Conservation (phyloP, 2,113 vertebrate genomes). For the Antennarius striatus region DNA sequence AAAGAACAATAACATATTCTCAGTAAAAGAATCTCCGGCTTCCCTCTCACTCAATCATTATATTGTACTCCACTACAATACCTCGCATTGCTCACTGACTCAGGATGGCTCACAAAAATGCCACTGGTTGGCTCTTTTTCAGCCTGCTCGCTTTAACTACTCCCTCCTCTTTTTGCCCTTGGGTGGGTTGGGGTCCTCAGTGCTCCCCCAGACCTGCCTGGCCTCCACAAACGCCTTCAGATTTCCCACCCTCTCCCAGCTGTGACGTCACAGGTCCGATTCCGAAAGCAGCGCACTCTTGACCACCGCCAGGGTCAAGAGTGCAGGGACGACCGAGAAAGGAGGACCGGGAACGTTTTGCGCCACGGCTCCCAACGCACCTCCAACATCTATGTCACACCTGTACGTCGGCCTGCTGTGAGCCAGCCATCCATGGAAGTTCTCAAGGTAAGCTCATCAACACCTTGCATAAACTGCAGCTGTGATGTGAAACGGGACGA, state of each 20-base stretch:
- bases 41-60: slow-evolving; percentile 45
- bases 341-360: slow-evolving; percentile 77
- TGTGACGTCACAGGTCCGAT: slow-evolving; percentile 86
- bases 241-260: slow-evolving; percentile 79
- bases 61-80: slow-evolving; percentile 60
- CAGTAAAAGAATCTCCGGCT: slow-evolving; percentile 44
- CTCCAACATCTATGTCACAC: slow-evolving; percentile 82
- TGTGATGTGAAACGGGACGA: neutral
- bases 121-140: slow-evolving; percentile 22
- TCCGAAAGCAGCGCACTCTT: slow-evolving; percentile 85
- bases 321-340: slow-evolving; percentile 82
- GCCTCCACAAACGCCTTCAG: slow-evolving; percentile 84
- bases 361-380: slow-evolving; percentile 73
- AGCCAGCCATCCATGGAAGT: slow-evolving; percentile 87
- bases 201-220: slow-evolving; percentile 84
- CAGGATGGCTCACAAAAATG: slow-evolving; percentile 50
- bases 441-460: slow-evolving; percentile 84
- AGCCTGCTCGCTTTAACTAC: slow-evolving; percentile 39
- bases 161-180: slow-evolving; percentile 41
- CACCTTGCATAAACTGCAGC: neutral
- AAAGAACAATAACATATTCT: slow-evolving; percentile 55
- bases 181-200: slow-evolving; percentile 70
- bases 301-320: slow-evolving; percentile 86
- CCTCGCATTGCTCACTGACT: slow-evolving; percentile 37
- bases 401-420: slow-evolving; percentile 76